Conservation (phyloP, 1,140 invertebrate genomes). For the Psilanteris sp. region DNA sequence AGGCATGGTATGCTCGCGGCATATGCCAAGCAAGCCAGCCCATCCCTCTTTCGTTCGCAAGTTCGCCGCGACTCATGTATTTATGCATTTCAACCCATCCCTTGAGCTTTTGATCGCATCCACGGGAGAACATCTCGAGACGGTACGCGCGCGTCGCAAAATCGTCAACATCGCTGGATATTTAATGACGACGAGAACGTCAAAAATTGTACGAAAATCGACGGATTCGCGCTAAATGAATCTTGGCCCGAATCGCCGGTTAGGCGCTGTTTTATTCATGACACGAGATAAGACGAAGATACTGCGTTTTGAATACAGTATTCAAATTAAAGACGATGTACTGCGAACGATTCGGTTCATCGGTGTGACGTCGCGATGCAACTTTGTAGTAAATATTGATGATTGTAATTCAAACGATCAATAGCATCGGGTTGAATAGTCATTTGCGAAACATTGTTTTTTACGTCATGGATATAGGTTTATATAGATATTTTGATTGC, state of each 20-base stretch:
- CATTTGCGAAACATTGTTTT: too few relatives aligned
- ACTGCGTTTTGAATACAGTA: slow-evolving; percentile 4
- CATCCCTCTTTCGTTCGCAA: slow-evolving; percentile 67
- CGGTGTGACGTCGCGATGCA: too few relatives aligned
- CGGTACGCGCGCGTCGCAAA: slow-evolving; percentile 5
- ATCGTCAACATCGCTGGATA: slow-evolving; percentile 35
- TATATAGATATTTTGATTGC: too few relatives aligned
- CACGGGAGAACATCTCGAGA: slow-evolving; percentile 45
- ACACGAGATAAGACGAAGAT: too few relatives aligned
- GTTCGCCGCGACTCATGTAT: slow-evolving; percentile 75
- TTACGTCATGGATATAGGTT: too few relatives aligned
- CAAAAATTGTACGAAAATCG: background rate
- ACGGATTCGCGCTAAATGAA: background rate
- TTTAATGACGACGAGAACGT: slow-evolving; percentile 15
- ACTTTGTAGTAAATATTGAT: too few relatives aligned
- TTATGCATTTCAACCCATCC: slow-evolving; percentile 76
- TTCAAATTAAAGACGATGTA: too few relatives aligned
- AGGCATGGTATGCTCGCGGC: slow-evolving; percentile 66
- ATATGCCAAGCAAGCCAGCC: slow-evolving; percentile 71
- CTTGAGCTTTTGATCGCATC: slow-evolving; percentile 64
- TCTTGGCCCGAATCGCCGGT: too few relatives aligned
- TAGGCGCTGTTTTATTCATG: slow-evolving; percentile 33
- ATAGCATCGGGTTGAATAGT: too few relatives aligned
- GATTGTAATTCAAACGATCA: too few relatives aligned
- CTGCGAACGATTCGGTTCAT: too few relatives aligned